These are phyloP conservation scores for Phymanthus crucifer DNA, from an alignment of 92 coral and sea anemone species.

Conservation along the genomic window DNA sequence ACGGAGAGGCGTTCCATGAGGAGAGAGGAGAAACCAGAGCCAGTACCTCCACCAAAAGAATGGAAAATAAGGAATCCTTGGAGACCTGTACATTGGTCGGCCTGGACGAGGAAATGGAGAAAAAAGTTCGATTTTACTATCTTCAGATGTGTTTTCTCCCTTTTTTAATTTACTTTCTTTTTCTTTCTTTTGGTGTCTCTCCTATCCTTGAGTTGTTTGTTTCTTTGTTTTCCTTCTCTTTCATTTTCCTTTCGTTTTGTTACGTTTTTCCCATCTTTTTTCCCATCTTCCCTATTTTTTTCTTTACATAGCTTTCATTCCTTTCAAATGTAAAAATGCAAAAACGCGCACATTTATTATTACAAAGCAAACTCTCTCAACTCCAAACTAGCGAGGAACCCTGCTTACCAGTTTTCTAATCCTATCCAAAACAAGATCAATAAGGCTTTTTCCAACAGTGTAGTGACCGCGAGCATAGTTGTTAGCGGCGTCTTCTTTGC, in stretches of 20 bases:
- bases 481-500: slow-evolving; percentile 84
- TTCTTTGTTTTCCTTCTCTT: no score
- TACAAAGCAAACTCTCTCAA: no score
- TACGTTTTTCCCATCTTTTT: no score
- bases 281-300: no score
- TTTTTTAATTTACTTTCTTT: no score
- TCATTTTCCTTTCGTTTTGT: no score
- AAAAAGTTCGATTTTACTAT: not conserved
- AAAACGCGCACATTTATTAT: no score
- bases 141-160: not conserved
- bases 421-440: slow-evolving; percentile 40
- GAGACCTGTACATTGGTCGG: slow-evolving; percentile 77
- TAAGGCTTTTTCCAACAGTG: slow-evolving; percentile 42
- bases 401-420: slow-evolving; percentile 35
- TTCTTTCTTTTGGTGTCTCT: no score
- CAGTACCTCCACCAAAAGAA: slow-evolving; percentile 93
- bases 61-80: slow-evolving; percentile 91
- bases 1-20: slow-evolving; percentile 81
- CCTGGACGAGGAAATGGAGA: slow-evolving; percentile 22
- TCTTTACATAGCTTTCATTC: no score
- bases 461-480: slow-evolving; percentile 89
- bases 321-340: no score
- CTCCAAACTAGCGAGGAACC: no score
- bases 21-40: slow-evolving; percentile 76
- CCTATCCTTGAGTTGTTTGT: no score